Evolutionary conservation across 2,888 invertebrate species (phyloP).

Genomic region (Eledona agricola): DNA sequence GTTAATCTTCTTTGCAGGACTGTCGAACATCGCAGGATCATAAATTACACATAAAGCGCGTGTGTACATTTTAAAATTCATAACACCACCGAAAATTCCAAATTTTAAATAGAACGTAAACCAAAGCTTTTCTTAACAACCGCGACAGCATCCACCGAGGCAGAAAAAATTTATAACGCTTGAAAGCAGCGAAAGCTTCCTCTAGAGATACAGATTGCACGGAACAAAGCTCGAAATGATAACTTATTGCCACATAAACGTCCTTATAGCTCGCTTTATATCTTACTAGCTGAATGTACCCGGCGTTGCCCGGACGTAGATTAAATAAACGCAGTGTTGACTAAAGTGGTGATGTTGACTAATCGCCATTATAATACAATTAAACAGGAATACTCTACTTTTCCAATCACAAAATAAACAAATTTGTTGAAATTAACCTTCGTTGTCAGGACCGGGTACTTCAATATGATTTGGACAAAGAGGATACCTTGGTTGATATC

Average conservation of each 20-base stretch:
- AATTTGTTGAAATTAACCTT: too few species aligned
- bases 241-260: constrained; percentile 58
- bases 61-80: constrained; percentile 40
- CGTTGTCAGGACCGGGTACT: too few species aligned
- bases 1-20: constrained; percentile 53
- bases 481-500: too few species aligned
- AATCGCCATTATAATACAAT: too few species aligned
- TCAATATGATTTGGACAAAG: too few species aligned
- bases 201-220: constrained; percentile 53
- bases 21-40: constrained; percentile 50
- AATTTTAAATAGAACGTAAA: constrained; percentile 10
- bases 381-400: too few species aligned
- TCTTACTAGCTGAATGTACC: too few species aligned
- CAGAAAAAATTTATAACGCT: constrained; percentile 57
- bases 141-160: constrained; percentile 43
- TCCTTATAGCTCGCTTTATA: constrained; percentile 50
- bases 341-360: too few species aligned
- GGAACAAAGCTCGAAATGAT: constrained; percentile 57
- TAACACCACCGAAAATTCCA: not conserved
- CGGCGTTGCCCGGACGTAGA: too few species aligned
- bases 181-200: constrained; percentile 56
- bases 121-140: constrained; percentile 8
- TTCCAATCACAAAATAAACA: too few species aligned
- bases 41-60: constrained; percentile 49
- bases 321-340: too few species aligned